phyloP scores from a whole-genome alignment of 2,113 vertebrate species.

The Opisthocomus hoazin region DNA sequence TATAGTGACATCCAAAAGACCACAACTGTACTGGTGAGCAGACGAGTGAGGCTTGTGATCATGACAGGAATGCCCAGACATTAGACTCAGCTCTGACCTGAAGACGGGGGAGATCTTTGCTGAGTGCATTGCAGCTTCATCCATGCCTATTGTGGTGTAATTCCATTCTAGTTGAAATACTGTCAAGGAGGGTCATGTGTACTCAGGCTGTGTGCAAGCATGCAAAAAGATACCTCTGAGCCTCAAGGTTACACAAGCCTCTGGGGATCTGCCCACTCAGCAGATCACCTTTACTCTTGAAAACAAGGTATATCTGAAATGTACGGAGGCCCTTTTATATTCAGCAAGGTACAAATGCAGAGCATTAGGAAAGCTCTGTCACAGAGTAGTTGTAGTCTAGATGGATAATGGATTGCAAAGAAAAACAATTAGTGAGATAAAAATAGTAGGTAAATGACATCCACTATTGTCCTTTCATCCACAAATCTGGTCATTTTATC shows the following conservation, averaged over 20 bases:
- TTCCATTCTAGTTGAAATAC: not conserved
- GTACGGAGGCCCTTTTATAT: not conserved
- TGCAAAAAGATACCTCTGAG: not conserved
- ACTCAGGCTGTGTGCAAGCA: not conserved
- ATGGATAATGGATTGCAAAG: not conserved
- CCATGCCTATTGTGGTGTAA: rapidly evolving
- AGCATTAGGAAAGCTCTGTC: not conserved
- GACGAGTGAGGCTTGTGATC: not conserved
- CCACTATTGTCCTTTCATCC: not conserved
- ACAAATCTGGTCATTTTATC: not conserved
- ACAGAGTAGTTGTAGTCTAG: not conserved
- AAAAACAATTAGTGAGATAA: not conserved
- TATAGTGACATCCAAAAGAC: not conserved
- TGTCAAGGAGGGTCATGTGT: not conserved
- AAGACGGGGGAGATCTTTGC: not conserved
- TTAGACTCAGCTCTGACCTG: not conserved
- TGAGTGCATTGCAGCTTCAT: not conserved
- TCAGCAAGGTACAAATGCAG: not conserved
- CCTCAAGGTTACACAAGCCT: not conserved
- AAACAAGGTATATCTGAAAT: not conserved
- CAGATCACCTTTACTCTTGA: not conserved
- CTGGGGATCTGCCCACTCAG: not conserved
- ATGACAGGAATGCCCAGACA: not conserved
- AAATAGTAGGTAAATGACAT: not conserved
- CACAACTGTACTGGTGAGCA: not conserved